phyloP scores from a whole-genome alignment of 2,797 vertebrate genomes.

The Menidia menidia region DNA sequence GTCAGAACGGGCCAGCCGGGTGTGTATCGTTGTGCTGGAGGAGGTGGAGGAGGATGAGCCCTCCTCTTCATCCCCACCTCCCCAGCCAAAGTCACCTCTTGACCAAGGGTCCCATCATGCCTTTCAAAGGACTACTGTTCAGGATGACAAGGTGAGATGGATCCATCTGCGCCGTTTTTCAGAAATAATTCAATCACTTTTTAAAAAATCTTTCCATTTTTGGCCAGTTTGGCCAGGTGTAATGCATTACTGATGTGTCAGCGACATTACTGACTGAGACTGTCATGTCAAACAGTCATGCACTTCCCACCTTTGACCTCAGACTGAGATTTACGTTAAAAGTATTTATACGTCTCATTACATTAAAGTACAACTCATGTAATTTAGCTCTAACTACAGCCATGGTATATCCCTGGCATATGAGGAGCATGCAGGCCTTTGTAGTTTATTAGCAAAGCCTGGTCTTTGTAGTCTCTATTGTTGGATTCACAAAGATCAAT shows the following conservation, averaged over 20 bases:
- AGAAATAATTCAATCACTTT: too few species aligned
- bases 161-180: slow-evolving; percentile 4
- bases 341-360: slow-evolving; percentile 6
- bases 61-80: slow-evolving; percentile 79
- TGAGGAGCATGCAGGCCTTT: slow-evolving; percentile 48
- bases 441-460: slow-evolving; percentile 48
- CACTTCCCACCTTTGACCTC: slow-evolving; percentile 12
- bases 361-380: slow-evolving; percentile 43
- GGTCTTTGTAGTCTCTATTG: slow-evolving; percentile 48
- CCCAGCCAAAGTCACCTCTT: slow-evolving; percentile 81
- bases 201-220: background rate
- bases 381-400: slow-evolving; percentile 61
- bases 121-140: slow-evolving; percentile 53
- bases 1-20: slow-evolving; percentile 94
- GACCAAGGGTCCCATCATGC: slow-evolving; percentile 67
- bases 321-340: slow-evolving; percentile 23
- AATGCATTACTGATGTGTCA: background rate
- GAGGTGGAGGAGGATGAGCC: slow-evolving; percentile 98
- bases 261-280: background rate
- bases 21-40: slow-evolving; percentile 99
- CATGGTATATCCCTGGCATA: slow-evolving; percentile 32
- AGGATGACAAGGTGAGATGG: slow-evolving; percentile 78
- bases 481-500: slow-evolving; percentile 32
- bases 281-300: slow-evolving; percentile 2
- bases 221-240: background rate